A percentile compares a stretch with the other conserved stretches of the same genome.
Conservation (phyloP, 2,113 vertebrate genomes). For the Laticauda laticaudata region DNA sequence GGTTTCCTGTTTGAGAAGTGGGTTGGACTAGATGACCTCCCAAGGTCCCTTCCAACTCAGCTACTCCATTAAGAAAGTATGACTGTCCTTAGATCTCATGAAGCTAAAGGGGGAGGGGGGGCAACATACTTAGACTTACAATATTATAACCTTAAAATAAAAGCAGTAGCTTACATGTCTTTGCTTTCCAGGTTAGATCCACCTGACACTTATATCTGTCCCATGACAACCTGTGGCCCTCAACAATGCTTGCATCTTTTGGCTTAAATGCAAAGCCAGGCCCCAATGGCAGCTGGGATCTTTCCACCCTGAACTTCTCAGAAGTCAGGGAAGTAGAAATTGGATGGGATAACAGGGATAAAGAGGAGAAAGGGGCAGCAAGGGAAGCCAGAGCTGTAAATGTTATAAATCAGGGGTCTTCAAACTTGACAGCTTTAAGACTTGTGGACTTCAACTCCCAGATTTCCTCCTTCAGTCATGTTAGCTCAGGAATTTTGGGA, state of each 20-base stretch:
- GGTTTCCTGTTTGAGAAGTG: neutral
- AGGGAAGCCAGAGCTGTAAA: neutral
- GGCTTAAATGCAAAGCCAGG: neutral
- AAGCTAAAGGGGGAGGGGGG: neutral
- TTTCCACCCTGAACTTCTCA: neutral
- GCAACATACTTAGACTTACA: neutral
- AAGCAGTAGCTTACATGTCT: neutral
- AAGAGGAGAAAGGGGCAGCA: neutral
- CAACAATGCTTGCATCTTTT: too few relatives aligned
- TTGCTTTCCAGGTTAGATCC: neutral
- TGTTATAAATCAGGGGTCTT: too few relatives aligned
- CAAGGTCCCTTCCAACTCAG: neutral
- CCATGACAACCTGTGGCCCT: neutral
- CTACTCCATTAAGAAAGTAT: neutral
- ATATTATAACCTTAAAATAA: neutral
- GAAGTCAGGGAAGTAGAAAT: neutral
- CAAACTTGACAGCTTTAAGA: too few relatives aligned
- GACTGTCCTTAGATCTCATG: neutral
- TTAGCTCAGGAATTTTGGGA: too few relatives aligned
- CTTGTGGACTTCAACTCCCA: too few relatives aligned
- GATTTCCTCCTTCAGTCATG: too few relatives aligned
- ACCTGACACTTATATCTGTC: neutral
- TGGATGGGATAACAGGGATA: neutral
- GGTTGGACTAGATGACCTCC: neutral
- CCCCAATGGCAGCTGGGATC: neutral